Evolutionary conservation across 2,888 invertebrate genomes (phyloP).

Genomic region (Hirtodrosophila histrioides): DNA sequence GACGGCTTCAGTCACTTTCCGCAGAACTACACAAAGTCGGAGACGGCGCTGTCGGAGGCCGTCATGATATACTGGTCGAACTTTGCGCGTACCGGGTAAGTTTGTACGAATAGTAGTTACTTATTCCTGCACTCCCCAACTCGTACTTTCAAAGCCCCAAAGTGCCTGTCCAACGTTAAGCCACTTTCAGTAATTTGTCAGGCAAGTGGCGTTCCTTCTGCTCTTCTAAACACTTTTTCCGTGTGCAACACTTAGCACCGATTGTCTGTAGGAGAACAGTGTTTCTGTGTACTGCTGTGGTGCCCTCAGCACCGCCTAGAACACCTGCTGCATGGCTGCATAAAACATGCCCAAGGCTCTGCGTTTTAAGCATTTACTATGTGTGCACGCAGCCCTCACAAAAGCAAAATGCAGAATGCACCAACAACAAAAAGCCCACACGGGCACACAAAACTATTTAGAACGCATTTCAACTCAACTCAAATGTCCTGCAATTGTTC

Average conservation of each 20-base stretch:
- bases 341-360: conserved; percentile 16
- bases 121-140: too few relatives aligned
- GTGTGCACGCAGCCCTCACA: conserved; percentile 9
- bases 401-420: conserved; percentile 1
- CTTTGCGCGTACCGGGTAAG: conserved; percentile 95
- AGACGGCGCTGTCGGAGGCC: conserved; percentile 93
- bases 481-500: conserved; percentile 12
- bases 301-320: background rate
- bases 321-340: conserved; percentile 40
- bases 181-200: conserved; percentile 49
- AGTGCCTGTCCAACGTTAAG: conserved; percentile 6
- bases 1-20: conserved; percentile 93
- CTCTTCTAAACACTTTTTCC: conserved; percentile 29
- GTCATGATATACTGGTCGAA: conserved; percentile 95
- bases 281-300: conserved; percentile 9
- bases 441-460: conserved; percentile 9
- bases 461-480: conserved; percentile 15
- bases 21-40: conserved; percentile 94
- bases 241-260: conserved; percentile 59
- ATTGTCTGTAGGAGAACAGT: conserved; percentile 50
- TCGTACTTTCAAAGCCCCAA: too few relatives aligned
- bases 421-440: conserved; percentile 2
- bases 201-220: conserved; percentile 18
- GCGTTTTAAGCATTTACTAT: conserved; percentile 34
- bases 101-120: conserved; percentile 58